Conservation (phyloP, 2,113 vertebrate species). For the Antechinus stuartii region DNA sequence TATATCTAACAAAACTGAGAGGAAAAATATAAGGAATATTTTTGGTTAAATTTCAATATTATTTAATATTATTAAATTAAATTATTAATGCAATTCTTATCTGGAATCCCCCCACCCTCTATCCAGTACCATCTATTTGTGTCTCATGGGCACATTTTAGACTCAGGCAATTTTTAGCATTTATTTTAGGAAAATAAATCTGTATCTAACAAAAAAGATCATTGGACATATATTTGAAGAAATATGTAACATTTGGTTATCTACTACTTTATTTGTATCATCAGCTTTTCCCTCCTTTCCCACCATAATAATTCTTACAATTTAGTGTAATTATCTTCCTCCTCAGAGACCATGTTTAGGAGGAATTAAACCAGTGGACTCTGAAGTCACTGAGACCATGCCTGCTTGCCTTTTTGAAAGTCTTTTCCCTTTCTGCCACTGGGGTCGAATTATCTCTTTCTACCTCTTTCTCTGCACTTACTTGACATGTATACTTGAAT, state of each 20-base stretch:
- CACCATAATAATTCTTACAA: neutral
- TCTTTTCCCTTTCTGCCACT: neutral
- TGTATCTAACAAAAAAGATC: neutral
- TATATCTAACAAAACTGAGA: neutral
- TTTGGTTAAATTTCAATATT: slow-evolving; percentile 18
- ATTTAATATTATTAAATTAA: neutral
- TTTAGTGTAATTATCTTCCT: neutral
- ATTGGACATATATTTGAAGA: neutral
- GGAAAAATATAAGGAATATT: neutral
- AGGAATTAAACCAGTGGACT: neutral
- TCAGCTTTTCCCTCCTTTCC: neutral
- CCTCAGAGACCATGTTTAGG: neutral
- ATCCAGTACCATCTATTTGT: neutral
- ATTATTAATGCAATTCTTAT: too few species aligned
- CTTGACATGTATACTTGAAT: too few species aligned
- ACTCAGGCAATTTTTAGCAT: neutral
- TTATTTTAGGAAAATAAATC: neutral
- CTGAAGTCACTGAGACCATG: neutral
- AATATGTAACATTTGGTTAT: neutral
- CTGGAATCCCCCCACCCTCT: too few species aligned
- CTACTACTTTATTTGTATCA: neutral
- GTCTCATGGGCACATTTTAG: neutral
- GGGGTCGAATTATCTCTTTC: neutral
- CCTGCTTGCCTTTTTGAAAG: neutral
- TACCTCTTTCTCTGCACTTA: neutral